phyloP scores from a whole-genome alignment of 2,888 invertebrate genomes.

The Cephonodes hylas region DNA sequence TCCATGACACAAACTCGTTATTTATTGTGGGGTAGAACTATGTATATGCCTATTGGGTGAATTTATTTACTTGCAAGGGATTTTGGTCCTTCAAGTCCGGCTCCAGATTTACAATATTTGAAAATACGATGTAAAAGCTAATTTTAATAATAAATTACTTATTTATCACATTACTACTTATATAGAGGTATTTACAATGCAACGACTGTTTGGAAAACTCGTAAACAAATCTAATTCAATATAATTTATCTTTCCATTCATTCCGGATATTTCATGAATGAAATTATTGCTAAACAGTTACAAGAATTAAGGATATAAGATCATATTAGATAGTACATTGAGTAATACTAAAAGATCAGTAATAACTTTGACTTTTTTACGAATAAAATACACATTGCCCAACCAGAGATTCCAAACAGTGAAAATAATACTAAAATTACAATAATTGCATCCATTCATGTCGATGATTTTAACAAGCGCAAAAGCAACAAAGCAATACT shows the following conservation, averaged over 20 bases:
- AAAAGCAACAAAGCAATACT: background rate
- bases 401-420: background rate
- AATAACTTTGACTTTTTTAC: background rate
- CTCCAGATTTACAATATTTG: conserved; percentile 3
- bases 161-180: conserved; percentile 36
- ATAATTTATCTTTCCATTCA: background rate
- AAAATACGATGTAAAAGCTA: conserved; percentile 13
- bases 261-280: too few species aligned
- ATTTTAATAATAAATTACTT: conserved; percentile 15
- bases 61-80: background rate
- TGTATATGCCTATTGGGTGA: too few species aligned
- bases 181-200: conserved; percentile 73
- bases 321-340: too few species aligned
- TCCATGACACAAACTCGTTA: too few species aligned
- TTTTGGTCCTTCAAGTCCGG: background rate
- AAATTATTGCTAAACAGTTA: too few species aligned
- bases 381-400: background rate
- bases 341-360: too few species aligned
- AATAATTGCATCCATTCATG: background rate
- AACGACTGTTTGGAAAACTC: conserved; percentile 22
- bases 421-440: background rate
- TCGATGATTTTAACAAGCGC: background rate
- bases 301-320: too few species aligned
- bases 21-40: too few species aligned
- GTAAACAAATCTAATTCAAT: background rate